Conservation (phyloP, 2,797 vertebrate genomes). For the Siniperca scherzeri region DNA sequence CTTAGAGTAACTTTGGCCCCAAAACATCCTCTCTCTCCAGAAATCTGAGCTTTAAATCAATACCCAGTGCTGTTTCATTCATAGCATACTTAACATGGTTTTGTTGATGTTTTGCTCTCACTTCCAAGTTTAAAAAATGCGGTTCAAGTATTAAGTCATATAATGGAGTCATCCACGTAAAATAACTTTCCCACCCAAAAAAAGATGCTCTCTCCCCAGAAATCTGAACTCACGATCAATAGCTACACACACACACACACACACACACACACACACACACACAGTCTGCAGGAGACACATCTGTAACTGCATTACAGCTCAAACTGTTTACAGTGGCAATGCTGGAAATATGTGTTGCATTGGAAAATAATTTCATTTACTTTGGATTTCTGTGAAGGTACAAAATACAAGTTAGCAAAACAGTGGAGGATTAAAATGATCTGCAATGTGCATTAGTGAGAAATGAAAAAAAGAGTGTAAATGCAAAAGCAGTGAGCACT, state of each 20-base stretch:
- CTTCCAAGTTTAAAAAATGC: constrained; percentile 31
- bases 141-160: constrained; percentile 42
- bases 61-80: constrained; percentile 44
- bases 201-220: constrained; percentile 57
- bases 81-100: constrained; percentile 26
- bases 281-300: constrained; percentile 54
- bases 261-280: constrained; percentile 36
- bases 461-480: constrained; percentile 8
- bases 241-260: constrained; percentile 36
- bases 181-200: constrained; percentile 41
- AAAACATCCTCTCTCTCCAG: constrained; percentile 51
- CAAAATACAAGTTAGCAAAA: constrained; percentile 46
- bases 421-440: constrained; percentile 48
- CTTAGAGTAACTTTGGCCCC: constrained; percentile 42
- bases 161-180: constrained; percentile 60
- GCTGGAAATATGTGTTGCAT: constrained; percentile 35
- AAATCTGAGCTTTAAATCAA: constrained; percentile 61
- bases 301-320: constrained; percentile 61
- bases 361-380: constrained; percentile 50
- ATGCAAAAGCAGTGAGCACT: constrained; percentile 38
- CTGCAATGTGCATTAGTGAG: constrained; percentile 39
- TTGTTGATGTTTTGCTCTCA: constrained; percentile 41
- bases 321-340: constrained; percentile 52
- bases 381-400: constrained; percentile 51
- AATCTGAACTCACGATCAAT: constrained; percentile 74